Evolutionary conservation across 2,797 vertebrate genomes (phyloP).

Genomic region (Gymnothorax reevesii): DNA sequence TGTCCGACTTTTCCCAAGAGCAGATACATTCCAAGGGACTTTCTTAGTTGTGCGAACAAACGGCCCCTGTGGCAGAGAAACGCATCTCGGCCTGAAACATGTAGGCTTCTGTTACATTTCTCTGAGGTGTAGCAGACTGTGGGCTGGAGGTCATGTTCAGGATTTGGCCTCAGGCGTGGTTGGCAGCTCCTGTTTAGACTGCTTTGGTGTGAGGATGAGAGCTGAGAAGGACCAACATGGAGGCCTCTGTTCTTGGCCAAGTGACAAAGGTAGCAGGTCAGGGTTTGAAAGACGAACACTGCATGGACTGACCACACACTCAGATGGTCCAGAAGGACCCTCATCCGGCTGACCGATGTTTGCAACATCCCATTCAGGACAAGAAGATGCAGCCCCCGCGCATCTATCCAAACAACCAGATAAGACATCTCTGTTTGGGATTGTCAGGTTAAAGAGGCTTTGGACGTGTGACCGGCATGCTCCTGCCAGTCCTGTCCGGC

Average conservation of each 20-base stretch:
- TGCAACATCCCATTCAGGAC: neutral
- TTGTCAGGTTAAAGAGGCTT: neutral
- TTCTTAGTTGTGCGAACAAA: slow-evolving; percentile 24
- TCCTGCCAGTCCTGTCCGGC: neutral
- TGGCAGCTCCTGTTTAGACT: slow-evolving; percentile 28
- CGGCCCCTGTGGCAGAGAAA: slow-evolving; percentile 28
- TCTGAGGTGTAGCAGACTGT: slow-evolving; percentile 30
- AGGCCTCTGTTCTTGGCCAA: slow-evolving; percentile 35
- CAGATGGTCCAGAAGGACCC: neutral
- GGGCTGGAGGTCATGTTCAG: slow-evolving; percentile 25
- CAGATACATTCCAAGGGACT: slow-evolving; percentile 17
- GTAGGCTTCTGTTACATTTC: slow-evolving; percentile 31
- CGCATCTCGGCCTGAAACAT: slow-evolving; percentile 30
- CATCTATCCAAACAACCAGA: slow-evolving; percentile 17
- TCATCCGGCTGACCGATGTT: no score
- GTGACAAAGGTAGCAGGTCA: slow-evolving; percentile 26
- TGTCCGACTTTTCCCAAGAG: slow-evolving; percentile 15
- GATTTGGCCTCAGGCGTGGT: slow-evolving; percentile 8
- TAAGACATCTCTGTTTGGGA: neutral
- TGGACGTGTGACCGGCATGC: neutral
- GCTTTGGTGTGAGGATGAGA: neutral
- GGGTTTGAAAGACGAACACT: neutral
- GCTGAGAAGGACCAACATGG: neutral
- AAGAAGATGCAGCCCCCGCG: neutral
- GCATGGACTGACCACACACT: slow-evolving; percentile 8